Evolutionary conservation across 2,888 invertebrate genomes (phyloP), one percentile per base, ranked within the genome.

Genomic region (Cantharis lateralis): DNA sequence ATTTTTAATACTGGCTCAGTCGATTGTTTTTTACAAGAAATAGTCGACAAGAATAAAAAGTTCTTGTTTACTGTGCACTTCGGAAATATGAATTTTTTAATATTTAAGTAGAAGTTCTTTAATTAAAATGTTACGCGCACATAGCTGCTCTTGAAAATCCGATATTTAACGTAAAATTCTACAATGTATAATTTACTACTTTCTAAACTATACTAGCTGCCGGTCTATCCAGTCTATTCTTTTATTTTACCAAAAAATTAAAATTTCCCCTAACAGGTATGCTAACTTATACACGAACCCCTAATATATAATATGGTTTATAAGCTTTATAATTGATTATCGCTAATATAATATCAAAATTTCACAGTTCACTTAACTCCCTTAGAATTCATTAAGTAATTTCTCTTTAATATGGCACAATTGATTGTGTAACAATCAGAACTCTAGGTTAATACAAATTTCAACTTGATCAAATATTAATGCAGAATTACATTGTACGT

Each of bases 1-100:
- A 75, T 78, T 78, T 77, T 78, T 78, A 78, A 78, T 75, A 70
- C 61, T 62, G 10, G 64, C 16, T 28, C 62, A 74, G 48, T 72
- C 48, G 74, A 74, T 74, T 77, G 71, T 76, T 72, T 72, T 69
- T 13, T 61, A 68, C 11, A 69, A 48, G 24, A 24, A 69, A 64
- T 71, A 62, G 71, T 75, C 64, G 48, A 20, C 24, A 74, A 70
- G 64, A 63, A 70, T 24, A 68, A 73, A 68, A 61, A 74, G 18
- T 28, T 62, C 48, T 70, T 74, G 48, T 64, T 70, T 70, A 62
- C 28, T 26, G 13, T 63, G 20, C 62, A 26, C 74, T 28, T 74
- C 32, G 18, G 70, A 70, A 74, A 74, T 64, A 70, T 71, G 48
- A 48, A 75, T 66, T 71, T 75, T 71, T 75, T 75, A 74, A 70